These are phyloP conservation scores for Tor tambroides DNA, from an alignment of 2,113 vertebrate species.

Conservation along the genomic window DNA sequence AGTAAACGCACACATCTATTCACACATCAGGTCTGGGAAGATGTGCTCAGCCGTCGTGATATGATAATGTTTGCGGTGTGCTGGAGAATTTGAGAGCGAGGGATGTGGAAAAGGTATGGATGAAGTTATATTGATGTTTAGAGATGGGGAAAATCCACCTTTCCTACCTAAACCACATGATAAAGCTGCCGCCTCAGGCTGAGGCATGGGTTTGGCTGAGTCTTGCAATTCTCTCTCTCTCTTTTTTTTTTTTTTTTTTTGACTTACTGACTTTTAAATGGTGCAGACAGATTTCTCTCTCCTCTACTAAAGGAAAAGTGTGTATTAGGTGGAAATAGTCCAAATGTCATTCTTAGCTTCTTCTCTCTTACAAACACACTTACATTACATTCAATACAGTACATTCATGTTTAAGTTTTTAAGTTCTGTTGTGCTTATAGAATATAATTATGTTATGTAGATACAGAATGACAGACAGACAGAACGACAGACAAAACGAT, in stretches of 20 bases:
- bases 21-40: slow-evolving; percentile 18
- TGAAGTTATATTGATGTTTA: slow-evolving; percentile 2
- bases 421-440: no score
- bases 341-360: not conserved
- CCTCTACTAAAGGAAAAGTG: not conserved
- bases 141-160: slow-evolving; percentile 47
- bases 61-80: slow-evolving; percentile 24
- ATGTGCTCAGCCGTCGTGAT: slow-evolving; percentile 12
- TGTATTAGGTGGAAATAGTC: not conserved
- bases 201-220: slow-evolving; percentile 48
- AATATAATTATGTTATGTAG: no score
- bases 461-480: not conserved
- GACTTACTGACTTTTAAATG: not conserved
- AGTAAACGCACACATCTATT: slow-evolving; percentile 12
- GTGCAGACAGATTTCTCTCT: slow-evolving; percentile 17
- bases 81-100: slow-evolving; percentile 1
- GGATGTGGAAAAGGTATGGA: not conserved
- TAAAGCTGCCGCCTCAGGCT: slow-evolving; percentile 46
- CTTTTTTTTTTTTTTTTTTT: not conserved
- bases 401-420: not conserved
- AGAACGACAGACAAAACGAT: not conserved
- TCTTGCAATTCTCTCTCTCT: not conserved
- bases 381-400: not conserved
- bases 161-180: slow-evolving; percentile 52
- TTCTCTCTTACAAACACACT: not conserved